Base-by-base conservation (phyloP, 1,140 invertebrate genomes). In the Onthophagus taurus region DNA sequence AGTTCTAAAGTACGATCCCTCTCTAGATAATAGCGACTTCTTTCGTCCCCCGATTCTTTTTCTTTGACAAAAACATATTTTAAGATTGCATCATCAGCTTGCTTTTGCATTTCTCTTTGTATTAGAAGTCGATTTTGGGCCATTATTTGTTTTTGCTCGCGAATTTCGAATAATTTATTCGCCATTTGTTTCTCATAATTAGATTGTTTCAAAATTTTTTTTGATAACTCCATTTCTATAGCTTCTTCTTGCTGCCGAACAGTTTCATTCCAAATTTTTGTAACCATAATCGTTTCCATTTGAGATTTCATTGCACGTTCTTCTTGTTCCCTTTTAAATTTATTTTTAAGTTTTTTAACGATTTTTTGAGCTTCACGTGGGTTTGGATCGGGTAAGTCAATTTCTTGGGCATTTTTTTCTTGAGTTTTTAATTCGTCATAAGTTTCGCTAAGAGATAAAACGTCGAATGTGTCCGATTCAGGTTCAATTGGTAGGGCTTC, bases 121-220 rank as follows among this genome's bases (percentile, higher is more conserved):
- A 68, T 66, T 16, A 64, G 56, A 26, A 59, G 61, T 53, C 70
- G 65, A 51, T 76, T 76, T 37, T 66, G 58, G 1, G 65, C 50
- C 41, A 78, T 66, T 42, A 67, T 64, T 8, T 70, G 61, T 20
- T 69, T 71, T 49, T 75, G 66, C 19, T 72, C 61, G 13, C 72
- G 69, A 0, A 76, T 69, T 52, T 76, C 72, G 54, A 71, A 69
- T 23, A 79, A 57, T 59, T 77, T 75, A 20, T 66, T 69, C 20
- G 71, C 63, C 59, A 80, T 72, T 58, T 74, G 70, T 53, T 78
- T 78, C 48, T 80, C 77, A 55, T 76, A 77, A 17, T 69, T 63
- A 2, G 75, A 76, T 38, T 78, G 66, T 49, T 72, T 70, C 48
- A 77, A 54, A 3, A 77, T 64, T 48, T 71, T 72, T 42, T 68